phyloP scores from a whole-genome alignment of 2,888 invertebrate genomes.

The Druceiella hillmani region DNA sequence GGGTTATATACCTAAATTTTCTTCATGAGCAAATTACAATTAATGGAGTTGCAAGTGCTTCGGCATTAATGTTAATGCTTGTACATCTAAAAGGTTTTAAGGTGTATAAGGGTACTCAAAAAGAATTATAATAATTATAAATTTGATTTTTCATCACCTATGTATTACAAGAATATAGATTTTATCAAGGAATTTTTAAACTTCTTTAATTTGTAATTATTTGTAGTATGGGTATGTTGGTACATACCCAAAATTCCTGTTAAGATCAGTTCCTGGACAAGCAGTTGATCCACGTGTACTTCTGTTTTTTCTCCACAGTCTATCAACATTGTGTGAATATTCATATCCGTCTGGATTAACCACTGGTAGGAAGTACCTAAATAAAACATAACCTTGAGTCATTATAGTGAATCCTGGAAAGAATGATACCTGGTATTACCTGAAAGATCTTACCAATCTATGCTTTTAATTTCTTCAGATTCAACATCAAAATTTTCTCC shows the following conservation, averaged over 20 bases:
- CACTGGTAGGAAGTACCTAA: slow-evolving; percentile 65
- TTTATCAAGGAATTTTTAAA: too few relatives aligned
- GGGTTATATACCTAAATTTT: too few relatives aligned
- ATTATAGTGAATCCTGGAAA: slow-evolving; percentile 7
- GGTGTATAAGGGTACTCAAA: too few relatives aligned
- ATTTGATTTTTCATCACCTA: too few relatives aligned
- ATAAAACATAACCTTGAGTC: slow-evolving; percentile 20
- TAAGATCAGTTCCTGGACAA: slow-evolving; percentile 75
- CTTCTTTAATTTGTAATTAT: too few relatives aligned
- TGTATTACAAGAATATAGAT: too few relatives aligned
- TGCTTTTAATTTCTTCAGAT: slow-evolving; percentile 63
- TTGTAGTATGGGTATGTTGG: too few relatives aligned
- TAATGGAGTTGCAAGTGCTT: too few relatives aligned
- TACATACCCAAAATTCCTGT: slow-evolving; percentile 75
- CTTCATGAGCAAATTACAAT: too few relatives aligned
- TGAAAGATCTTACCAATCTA: slow-evolving; percentile 62
- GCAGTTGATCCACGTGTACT: slow-evolving; percentile 49
- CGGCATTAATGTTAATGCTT: too few relatives aligned
- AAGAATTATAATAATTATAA: too few relatives aligned
- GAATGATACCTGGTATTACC: background rate
- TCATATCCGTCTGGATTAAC: slow-evolving; percentile 86
- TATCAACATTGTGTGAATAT: slow-evolving; percentile 72
- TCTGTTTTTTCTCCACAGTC: slow-evolving; percentile 81
- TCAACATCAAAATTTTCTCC: slow-evolving; percentile 61
- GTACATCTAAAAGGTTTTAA: too few relatives aligned